A percentile compares a stretch with the other conserved stretches of the same genome.
phyloP scores from a whole-genome alignment of 2,113 vertebrate genomes.

The Stigmatopora argus region DNA sequence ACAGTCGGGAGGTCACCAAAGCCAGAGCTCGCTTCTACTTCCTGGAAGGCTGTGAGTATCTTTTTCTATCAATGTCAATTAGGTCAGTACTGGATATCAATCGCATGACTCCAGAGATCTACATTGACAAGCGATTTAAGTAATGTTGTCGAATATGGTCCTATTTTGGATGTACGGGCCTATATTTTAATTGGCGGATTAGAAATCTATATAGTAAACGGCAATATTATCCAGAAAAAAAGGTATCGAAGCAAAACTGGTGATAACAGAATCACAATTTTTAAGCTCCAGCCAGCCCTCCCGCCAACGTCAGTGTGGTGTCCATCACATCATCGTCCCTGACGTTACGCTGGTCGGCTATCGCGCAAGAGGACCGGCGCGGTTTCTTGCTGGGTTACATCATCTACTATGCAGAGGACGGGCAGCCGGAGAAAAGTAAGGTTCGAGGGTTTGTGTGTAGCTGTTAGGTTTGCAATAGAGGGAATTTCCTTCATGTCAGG shows the following conservation, averaged over 20 bases:
- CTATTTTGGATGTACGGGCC: too few species aligned
- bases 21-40: not conserved
- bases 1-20: constrained; percentile 5
- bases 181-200: too few species aligned
- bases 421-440: not conserved
- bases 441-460: not conserved
- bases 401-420: not conserved
- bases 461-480: not conserved
- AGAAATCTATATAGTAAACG: too few species aligned
- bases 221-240: too few species aligned
- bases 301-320: not conserved
- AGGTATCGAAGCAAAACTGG: too few species aligned
- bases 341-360: not conserved
- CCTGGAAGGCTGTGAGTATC: constrained; percentile 2
- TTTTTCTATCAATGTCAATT: too few species aligned
- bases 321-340: not conserved
- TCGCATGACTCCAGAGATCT: too few species aligned
- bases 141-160: too few species aligned
- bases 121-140: too few species aligned
- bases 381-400: constrained; percentile 11
- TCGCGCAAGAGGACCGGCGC: not conserved
- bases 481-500: not conserved
- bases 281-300: not conserved
- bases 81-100: too few species aligned
- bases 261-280: too few species aligned